phyloP scores from a whole-genome alignment of 1,140 invertebrate genomes.

The Diuraphis noxia region DNA sequence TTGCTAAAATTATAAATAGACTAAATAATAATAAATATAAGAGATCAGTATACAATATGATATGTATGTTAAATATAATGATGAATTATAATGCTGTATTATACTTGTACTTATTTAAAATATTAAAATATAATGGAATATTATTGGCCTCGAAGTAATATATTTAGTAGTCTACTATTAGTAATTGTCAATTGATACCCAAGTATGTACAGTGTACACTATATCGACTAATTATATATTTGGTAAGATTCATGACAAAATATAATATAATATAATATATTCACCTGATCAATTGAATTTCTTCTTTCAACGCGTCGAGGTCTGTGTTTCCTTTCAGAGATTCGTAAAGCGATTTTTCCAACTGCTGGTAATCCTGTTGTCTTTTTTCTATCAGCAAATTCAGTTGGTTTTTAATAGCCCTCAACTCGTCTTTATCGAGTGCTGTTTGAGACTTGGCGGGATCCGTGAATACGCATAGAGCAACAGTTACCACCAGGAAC shows the following conservation, averaged over 20 bases:
- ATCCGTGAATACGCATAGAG: background rate
- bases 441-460: background rate
- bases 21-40: background rate
- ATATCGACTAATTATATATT: background rate
- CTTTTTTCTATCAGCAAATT: conserved; percentile 44
- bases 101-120: background rate
- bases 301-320: conserved; percentile 30
- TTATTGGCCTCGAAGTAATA: background rate
- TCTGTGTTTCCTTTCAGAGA: conserved; percentile 15
- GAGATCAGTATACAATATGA: background rate
- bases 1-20: background rate
- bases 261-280: background rate
- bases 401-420: conserved; percentile 31
- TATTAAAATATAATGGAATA: too few relatives aligned
- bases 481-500: background rate
- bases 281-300: conserved; percentile 39
- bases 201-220: background rate
- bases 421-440: background rate
- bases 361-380: conserved; percentile 41
- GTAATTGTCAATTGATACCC: background rate
- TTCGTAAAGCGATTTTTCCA: conserved; percentile 38
- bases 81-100: background rate
- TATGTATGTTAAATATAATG: background rate
- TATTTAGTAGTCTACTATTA: too few relatives aligned
- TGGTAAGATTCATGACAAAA: background rate